Evolutionary conservation across 2,888 invertebrate species (phyloP).

Genomic region (Coelinius sp.): DNA sequence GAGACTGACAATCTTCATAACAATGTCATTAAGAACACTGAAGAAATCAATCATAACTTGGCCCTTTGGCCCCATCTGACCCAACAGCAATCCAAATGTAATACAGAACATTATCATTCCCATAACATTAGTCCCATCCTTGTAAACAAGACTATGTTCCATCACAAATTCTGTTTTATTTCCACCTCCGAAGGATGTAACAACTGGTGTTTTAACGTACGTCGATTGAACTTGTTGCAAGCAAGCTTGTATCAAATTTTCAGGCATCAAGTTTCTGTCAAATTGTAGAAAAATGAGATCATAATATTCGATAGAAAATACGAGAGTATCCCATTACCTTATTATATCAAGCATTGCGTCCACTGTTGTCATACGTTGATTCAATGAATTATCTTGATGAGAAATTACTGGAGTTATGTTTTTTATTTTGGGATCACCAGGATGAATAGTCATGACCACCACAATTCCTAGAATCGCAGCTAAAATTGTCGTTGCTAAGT

Average conservation of each 20-base stretch:
- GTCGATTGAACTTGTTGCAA: constrained; percentile 75
- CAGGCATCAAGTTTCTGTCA: constrained; percentile 76
- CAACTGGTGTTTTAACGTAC: constrained; percentile 65
- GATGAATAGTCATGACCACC: constrained; percentile 77
- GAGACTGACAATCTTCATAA: constrained; percentile 75
- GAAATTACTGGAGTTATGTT: constrained; percentile 54
- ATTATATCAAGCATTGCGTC: constrained; percentile 76
- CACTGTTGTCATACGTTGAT: constrained; percentile 69
- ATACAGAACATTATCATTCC: constrained; percentile 77
- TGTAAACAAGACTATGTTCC: constrained; percentile 66
- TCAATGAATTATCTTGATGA: constrained; percentile 1
- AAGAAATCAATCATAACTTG: constrained; percentile 76
- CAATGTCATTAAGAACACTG: constrained; percentile 74
- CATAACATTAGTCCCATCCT: constrained; percentile 78
- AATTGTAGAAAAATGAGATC: background rate
- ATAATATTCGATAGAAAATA: background rate
- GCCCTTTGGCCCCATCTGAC: constrained; percentile 73
- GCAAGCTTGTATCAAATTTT: constrained; percentile 76
- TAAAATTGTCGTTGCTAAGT: constrained; percentile 77
- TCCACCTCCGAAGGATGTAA: constrained; percentile 52
- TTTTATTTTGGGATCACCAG: constrained; percentile 74
- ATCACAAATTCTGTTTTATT: constrained; percentile 56
- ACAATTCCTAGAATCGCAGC: constrained; percentile 78
- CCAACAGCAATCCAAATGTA: constrained; percentile 75
- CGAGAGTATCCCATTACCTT: constrained; percentile 64